Base-by-base conservation (phyloP, 1,140 invertebrate genomes). In the Pogonomyrmex californicus region DNA sequence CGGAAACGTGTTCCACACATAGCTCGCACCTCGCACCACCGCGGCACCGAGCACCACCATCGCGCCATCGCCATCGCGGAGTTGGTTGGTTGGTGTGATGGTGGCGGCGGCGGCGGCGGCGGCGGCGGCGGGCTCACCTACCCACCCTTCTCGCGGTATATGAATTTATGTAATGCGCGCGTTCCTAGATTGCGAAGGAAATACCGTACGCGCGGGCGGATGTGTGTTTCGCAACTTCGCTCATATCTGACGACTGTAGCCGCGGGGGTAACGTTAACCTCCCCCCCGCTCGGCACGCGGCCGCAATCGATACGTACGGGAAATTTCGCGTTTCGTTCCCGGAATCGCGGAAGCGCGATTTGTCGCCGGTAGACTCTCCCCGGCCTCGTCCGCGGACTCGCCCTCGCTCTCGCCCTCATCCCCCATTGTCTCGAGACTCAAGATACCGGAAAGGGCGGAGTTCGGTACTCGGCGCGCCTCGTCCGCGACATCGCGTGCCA, bases 1-100 rank as follows among this genome's bases (percentile, higher is more conserved):
- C 86, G 89, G 73, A 90, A 90, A 93, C 91, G 89, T 92, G 90
- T 90, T 91, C 90, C 88, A 75, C 82, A 75, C 87, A 82, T 68
- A 82, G 41, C 33, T 79, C 71, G 54, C 66, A 54, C 49, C 77
- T 71, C 12, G 41, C 33, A 49, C 65, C 36, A 49, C 44, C 63
- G 23, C 23, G 14, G 63, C 41, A 23, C 10, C 68, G 62, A 82
- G 70, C 85, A 68, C 88, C 71, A 85, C 78, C 65, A 62, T 23
- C 23, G 23, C 23, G 23, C 38, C 78, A 30, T 58, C 51, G 54
- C 41, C 66, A 63, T 23, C 58, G 0, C 36, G 49, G 44, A 44
- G 12, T 3, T 3, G 23, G 41, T 23, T 1, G 63, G 14, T 23
- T 7, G 23, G 30, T 0, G n/a, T 23, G 54, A 6, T 23, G 36